Percentiles rank a stretch among this genome's conserved stretches.
Conservation (phyloP, 1,140 invertebrate genomes). For the Colletes latitarsis region DNA sequence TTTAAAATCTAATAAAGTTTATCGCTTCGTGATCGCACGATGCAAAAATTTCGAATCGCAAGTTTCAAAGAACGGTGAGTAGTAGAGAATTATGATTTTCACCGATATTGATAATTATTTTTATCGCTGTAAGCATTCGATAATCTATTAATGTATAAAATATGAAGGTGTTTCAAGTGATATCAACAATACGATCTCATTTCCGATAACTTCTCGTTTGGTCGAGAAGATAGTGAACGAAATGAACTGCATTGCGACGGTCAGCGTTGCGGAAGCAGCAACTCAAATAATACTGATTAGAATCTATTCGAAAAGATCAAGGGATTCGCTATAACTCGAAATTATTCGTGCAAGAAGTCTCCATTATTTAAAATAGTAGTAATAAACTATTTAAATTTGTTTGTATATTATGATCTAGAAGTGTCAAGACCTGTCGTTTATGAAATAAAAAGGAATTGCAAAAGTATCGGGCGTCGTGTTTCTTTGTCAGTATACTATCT, state of each 20-base stretch:
- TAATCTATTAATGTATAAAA: not conserved
- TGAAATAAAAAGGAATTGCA: constrained; percentile 7
- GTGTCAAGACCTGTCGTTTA: too few relatives aligned
- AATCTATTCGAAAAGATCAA: not conserved
- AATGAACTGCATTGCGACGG: constrained; percentile 44
- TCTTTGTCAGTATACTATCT: not conserved
- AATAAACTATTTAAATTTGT: too few relatives aligned
- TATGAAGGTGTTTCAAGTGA: not conserved
- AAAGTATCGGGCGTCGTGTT: not conserved
- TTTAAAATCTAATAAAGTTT: too few relatives aligned
- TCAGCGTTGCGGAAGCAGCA: not conserved
- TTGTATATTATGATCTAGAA: not conserved
- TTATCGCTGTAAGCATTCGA: not conserved
- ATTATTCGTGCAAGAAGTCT: not conserved
- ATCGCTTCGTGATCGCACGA: not conserved
- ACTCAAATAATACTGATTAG: not conserved
- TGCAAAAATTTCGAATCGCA: constrained; percentile 31
- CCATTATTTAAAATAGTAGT: not conserved
- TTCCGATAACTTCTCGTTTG: not conserved
- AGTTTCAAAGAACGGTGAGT: constrained; percentile 28
- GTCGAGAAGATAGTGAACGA: not conserved
- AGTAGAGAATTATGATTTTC: not conserved
- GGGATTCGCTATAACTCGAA: not conserved
- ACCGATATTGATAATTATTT: not conserved
- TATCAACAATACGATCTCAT: not conserved